Base-by-base conservation (phyloP, 2,797 vertebrate genomes). In the Enteromius argenteus region DNA sequence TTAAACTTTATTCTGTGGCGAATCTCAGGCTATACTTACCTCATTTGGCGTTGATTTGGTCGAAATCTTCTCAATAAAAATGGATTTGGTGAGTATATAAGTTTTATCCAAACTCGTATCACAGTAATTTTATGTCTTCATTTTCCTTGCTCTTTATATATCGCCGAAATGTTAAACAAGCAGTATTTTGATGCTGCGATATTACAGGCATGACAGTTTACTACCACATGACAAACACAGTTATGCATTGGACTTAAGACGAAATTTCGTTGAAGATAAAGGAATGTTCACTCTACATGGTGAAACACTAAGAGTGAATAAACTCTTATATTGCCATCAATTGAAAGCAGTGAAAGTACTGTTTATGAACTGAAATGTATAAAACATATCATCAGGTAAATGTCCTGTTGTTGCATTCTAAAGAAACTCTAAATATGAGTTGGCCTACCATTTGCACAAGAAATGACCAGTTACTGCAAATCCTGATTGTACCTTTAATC, bases 401-500 rank as follows among this genome's bases (percentile, higher is more conserved):
- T 32, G 27, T 30, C 6, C 11, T 21, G 35, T 23, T n/a, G 10
- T n/a, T 39, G 19, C 13, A 46, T n/a, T 72, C 23, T 69, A 69
- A 69, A 46, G n/a, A 51, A 51, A 4, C 49, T 51, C 30, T 1
- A 73, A 51, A 49, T 49, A 44, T 71, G 13, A 46, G 37, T 13
- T 73, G 10, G 15, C 7, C 37, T 3, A 13, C 23, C 69, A 72
- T 72, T 72, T 49, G 39, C n/a, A 49, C 42, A 72, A 72, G 4
- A 74, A 53, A 44, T 14, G n/a, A 21, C 46, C 72, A 74, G 15
- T 78, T 17, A 3, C n/a, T 30, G 14, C 39, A 46, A 21, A 49
- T 64, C 23, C 23, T 37, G 60, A 66, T 66, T 32, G 39, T 49
- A n/a, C 8, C 39, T 49, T 79, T 66, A 49, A 79, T 79, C 17